phyloP scores from a whole-genome alignment of 2,113 vertebrate species.

The Pomatorhinus ruficollis region DNA sequence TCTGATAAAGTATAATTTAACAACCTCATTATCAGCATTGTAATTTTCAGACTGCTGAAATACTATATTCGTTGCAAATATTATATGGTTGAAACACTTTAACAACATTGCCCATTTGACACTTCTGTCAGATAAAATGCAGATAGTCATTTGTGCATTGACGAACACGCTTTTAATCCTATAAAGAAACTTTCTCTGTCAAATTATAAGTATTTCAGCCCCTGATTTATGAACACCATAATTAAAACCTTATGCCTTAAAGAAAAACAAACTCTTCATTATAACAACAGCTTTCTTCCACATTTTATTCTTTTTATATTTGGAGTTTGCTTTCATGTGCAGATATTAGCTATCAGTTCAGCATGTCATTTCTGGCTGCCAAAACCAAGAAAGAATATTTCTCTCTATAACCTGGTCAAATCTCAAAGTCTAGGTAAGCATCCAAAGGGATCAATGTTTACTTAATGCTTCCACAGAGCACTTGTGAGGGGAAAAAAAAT shows the following conservation, averaged over 20 bases:
- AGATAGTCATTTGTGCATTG: slow-evolving; percentile 22
- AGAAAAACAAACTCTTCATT: slow-evolving; percentile 13
- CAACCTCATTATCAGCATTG: slow-evolving; percentile 71
- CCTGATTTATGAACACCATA: slow-evolving; percentile 38
- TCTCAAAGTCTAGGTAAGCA: not conserved
- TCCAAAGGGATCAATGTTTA: not conserved
- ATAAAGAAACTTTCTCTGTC: slow-evolving; percentile 44
- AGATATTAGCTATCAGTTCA: not conserved
- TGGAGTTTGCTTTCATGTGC: not conserved
- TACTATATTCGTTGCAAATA: slow-evolving; percentile 67
- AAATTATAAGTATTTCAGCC: slow-evolving; percentile 34
- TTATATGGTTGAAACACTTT: slow-evolving; percentile 40
- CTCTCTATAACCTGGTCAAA: not conserved
- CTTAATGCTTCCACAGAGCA: not conserved
- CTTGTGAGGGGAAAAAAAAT: not conserved
- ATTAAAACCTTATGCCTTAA: slow-evolving; percentile 32
- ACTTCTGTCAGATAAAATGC: slow-evolving; percentile 57
- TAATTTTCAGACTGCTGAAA: slow-evolving; percentile 75
- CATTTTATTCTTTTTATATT: slow-evolving; percentile 30
- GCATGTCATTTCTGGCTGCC: not conserved
- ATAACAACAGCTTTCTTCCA: slow-evolving; percentile 8
- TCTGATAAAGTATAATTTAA: slow-evolving; percentile 77
- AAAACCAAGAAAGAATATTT: not conserved
- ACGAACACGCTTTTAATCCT: slow-evolving; percentile 55
- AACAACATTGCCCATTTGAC: slow-evolving; percentile 55